Evolutionary conservation across 2,888 invertebrate genomes (phyloP), one percentile per base, ranked within the genome.

Genomic region (Anodontia alba): DNA sequence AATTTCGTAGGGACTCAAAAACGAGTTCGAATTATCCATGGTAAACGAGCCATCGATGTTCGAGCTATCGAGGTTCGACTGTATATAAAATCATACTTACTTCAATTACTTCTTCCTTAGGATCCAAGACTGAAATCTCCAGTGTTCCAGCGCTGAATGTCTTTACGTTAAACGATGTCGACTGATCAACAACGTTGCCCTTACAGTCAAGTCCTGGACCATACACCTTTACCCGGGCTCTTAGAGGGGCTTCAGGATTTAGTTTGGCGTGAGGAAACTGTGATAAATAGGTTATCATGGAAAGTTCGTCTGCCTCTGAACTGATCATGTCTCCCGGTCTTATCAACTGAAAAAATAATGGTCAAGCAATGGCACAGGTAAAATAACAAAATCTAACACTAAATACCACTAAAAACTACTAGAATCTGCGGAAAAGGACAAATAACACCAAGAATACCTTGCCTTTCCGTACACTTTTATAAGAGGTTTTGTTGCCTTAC

Each of bases 211-310:
- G 33, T 3, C 62, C 62, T 3, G 62, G 33, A 33, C 62, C 62
- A 33, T 33, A 62, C 1, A 20, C 62, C 20, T 23, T 62, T 2
- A 62, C 33, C 23, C 62, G 31, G 2, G 62, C 62, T 17, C 62
- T 31, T 1, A 31, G 62, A 17, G 62, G 62, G 17, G 62, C 62
- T 5, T 33, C 62, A 20, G 33, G 31, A 5, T 33, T 62, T 10
- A 62, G 5, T 31, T 20, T n/a, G n/a, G 62, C 62, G 10, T 33
- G 62, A 3, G 20, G 62, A 17, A 62, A 62, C 62, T 62, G 62
- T 5, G 62, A 62, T 23, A 62, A 33, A 33, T 62, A 62, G 1
- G 62, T 62, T 12, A 62, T 62, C 62, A 62, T 62, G 7, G 62
- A 62, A 31, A 62, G 33, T 62, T 62, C 33, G 20, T 62, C 62